Percentiles rank a stretch among this genome's conserved stretches.
These are phyloP conservation scores for Prostheceraeus crozeri DNA, from an alignment of 2,888 invertebrate genomes.

Conservation along the genomic window DNA sequence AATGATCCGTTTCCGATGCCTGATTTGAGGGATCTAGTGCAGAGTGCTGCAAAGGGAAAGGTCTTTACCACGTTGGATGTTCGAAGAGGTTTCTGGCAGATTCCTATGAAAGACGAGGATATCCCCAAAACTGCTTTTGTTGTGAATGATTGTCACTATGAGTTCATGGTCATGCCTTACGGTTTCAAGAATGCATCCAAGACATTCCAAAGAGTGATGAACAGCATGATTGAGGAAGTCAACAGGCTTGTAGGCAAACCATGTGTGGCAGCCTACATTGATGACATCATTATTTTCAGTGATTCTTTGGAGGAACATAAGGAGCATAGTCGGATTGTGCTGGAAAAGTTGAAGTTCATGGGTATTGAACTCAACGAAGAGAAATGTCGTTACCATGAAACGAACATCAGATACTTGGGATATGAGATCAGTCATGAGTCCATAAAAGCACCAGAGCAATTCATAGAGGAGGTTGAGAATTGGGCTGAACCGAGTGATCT, in stretches of 20 bases:
- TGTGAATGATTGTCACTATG: conserved; percentile 1
- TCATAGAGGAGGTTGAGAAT: no score
- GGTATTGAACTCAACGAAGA: no score
- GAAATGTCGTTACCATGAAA: no score
- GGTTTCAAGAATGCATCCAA: background rate
- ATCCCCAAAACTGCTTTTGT: background rate
- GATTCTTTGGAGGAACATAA: background rate
- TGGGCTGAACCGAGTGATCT: no score
- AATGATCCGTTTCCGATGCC: conserved; percentile 19
- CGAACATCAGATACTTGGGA: no score
- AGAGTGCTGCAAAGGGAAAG: background rate
- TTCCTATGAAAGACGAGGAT: conserved; percentile 1
- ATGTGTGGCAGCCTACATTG: conserved; percentile 13
- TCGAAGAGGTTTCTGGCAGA: background rate
- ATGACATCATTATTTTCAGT: conserved; percentile 13
- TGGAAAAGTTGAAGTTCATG: no score
- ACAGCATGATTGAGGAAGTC: background rate
- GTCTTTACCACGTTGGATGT: background rate
- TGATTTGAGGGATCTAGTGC: background rate
- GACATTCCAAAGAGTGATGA: conserved; percentile 1
- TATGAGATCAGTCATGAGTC: no score
- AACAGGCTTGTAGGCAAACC: background rate
- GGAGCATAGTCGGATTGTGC: no score
- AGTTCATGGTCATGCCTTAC: background rate
- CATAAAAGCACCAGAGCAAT: no score